A percentile compares a stretch with the other conserved stretches of the same genome.
These are phyloP conservation scores for Daboia siamensis DNA, from an alignment of 2,113 vertebrate genomes.

Conservation along the genomic window DNA sequence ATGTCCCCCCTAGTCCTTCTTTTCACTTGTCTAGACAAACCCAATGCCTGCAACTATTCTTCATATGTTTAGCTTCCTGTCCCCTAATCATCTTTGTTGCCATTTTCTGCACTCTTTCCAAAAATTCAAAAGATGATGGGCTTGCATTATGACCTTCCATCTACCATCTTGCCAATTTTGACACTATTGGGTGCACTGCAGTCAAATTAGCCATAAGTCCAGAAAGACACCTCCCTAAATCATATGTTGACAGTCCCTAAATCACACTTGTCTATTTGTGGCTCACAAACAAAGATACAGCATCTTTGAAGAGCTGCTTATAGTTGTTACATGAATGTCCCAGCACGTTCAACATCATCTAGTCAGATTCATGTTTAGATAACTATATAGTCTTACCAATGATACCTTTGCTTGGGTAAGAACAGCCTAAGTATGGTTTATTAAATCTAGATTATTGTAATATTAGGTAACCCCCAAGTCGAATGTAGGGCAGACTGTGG, in stretches of 20 bases:
- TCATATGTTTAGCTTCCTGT: neutral
- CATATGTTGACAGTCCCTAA: neutral
- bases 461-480: neutral
- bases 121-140: neutral
- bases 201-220: neutral
- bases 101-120: neutral
- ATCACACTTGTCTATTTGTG: neutral
- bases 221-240: neutral
- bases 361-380: neutral
- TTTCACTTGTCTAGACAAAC: neutral
- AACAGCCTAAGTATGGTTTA: neutral
- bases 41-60: neutral
- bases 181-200: neutral
- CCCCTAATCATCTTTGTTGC: neutral
- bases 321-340: neutral
- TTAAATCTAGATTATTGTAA: neutral
- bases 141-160: neutral
- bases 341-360: neutral
- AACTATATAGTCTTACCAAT: neutral
- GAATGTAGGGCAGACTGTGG: neutral
- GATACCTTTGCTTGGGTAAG: neutral
- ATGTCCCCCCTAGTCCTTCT: neutral
- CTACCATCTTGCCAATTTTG: neutral
- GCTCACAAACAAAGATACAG: neutral
- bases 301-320: neutral